These are phyloP conservation scores for Pantherophis alleghaniensis DNA, from an alignment of 2,797 vertebrate species.

Conservation along the genomic window DNA sequence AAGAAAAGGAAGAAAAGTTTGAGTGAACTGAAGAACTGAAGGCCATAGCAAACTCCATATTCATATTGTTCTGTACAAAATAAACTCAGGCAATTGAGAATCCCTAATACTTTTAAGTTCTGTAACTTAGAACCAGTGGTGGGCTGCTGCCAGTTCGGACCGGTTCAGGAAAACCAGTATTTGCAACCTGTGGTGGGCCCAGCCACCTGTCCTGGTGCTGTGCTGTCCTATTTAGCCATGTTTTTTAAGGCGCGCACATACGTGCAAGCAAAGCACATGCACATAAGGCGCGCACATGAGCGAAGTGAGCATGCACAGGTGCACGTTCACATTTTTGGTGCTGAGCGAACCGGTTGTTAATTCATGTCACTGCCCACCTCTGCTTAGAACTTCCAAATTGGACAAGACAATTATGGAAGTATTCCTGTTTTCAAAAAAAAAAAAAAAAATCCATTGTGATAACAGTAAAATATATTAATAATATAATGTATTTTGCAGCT, in stretches of 20 bases:
- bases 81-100: not conserved
- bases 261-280: no score
- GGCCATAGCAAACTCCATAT: not conserved
- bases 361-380: no score
- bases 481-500: not conserved
- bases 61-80: not conserved
- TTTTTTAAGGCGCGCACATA: no score
- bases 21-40: not conserved
- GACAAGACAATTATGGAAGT: not conserved
- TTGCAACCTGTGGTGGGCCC: no score
- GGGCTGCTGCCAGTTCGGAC: no score
- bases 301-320: no score
- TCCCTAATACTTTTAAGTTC: not conserved
- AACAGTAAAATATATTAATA: not conserved
- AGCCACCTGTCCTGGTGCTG: no score
- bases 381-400: not conserved
- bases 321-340: no score
- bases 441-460: not conserved
- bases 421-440: not conserved
- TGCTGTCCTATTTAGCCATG: no score
- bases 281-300: no score
- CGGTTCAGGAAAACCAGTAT: no score
- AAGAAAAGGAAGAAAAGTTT: not conserved
- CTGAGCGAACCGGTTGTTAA: no score
- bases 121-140: not conserved